These are phyloP conservation scores for Creontiades dilutus DNA, from an alignment of 2,888 invertebrate species.

Conservation along the genomic window DNA sequence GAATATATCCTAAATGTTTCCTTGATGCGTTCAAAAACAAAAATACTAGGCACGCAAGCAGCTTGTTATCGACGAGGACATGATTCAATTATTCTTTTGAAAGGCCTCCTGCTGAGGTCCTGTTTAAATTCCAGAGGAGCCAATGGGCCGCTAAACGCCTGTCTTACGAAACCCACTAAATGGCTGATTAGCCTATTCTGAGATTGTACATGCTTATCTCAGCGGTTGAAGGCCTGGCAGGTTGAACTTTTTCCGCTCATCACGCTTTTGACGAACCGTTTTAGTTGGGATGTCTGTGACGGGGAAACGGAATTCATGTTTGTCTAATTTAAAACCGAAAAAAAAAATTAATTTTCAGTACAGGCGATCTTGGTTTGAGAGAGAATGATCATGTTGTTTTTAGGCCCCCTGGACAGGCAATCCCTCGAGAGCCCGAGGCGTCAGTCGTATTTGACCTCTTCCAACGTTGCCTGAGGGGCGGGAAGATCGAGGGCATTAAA, in stretches of 20 bases:
- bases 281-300: neutral
- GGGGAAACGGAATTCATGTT: constrained; percentile 4
- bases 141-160: neutral
- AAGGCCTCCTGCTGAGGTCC: neutral
- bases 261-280: constrained; percentile 1
- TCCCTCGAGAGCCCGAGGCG: neutral
- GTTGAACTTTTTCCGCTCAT: neutral
- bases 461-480: neutral
- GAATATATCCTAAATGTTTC: no score
- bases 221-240: neutral
- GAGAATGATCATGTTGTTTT: constrained; percentile 17
- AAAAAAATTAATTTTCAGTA: neutral
- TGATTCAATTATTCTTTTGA: neutral
- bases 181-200: neutral
- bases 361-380: neutral
- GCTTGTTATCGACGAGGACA: neutral
- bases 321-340: neutral
- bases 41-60: neutral
- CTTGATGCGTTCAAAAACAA: no score
- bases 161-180: constrained; percentile 7
- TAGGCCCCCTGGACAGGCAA: constrained; percentile 32
- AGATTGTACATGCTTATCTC: neutral
- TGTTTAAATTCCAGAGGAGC: neutral
- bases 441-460: constrained; percentile 5
- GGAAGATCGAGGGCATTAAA: constrained; percentile 22